Evolutionary conservation across 2,113 vertebrate genomes (phyloP).

Genomic region (Chiloscyllium plagiosum): DNA sequence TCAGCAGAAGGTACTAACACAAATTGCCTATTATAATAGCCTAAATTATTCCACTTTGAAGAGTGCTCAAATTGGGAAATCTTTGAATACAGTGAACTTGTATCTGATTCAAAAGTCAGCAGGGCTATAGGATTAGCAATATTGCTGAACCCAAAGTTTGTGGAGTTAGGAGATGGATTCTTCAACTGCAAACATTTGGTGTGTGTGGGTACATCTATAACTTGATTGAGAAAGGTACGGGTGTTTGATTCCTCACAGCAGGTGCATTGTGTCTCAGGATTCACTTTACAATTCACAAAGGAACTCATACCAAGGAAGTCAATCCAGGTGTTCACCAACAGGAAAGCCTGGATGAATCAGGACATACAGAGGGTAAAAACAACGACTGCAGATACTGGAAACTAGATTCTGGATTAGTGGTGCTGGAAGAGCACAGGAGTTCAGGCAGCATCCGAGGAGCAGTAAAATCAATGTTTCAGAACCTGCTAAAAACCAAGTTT

Average conservation of each 20-base stretch:
- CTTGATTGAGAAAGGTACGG: not conserved
- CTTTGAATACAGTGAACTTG: not conserved
- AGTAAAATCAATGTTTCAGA: no score
- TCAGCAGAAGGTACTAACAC: not conserved
- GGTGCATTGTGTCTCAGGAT: not conserved
- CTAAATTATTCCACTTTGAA: not conserved
- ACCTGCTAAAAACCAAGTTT: no score
- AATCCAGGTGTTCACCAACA: no score
- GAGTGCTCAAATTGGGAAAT: not conserved
- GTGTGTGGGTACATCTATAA: not conserved
- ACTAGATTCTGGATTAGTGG: no score
- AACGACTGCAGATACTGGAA: no score
- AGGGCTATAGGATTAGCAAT: not conserved
- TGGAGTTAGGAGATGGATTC: not conserved
- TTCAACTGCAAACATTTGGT: not conserved
- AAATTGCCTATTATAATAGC: not conserved
- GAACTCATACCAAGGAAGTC: no score
- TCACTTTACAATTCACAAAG: not conserved
- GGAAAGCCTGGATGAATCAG: no score
- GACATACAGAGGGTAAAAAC: no score
- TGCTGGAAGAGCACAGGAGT: no score
- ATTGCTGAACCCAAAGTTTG: not conserved
- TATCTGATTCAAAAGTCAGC: not conserved
- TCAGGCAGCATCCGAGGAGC: no score
- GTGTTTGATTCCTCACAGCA: not conserved